Conservation (phyloP, 2,797 vertebrate genomes). For the Peromyscus nudipes region DNA sequence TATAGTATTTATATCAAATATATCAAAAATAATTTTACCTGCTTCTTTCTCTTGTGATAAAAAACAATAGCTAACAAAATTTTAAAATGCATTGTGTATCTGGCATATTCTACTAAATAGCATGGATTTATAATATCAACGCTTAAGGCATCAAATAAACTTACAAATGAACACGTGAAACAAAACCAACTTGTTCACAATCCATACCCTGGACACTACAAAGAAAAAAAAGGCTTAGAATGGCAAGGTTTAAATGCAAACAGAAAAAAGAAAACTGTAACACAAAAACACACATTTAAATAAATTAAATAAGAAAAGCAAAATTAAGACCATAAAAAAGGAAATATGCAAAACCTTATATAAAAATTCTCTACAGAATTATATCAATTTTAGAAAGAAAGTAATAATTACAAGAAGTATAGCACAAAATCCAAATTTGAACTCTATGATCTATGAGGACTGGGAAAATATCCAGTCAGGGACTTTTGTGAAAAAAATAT, state of each 20-base stretch:
- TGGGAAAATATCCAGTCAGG: slow-evolving; percentile 36
- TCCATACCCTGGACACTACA: slow-evolving; percentile 67
- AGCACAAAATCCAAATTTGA: slow-evolving; percentile 51
- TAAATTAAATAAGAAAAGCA: slow-evolving; percentile 39
- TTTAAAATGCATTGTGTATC: slow-evolving; percentile 5
- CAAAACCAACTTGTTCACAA: slow-evolving; percentile 74
- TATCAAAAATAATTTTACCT: slow-evolving; percentile 63
- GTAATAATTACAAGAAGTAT: slow-evolving; percentile 50
- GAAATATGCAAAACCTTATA: slow-evolving; percentile 50
- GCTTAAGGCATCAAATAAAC: slow-evolving; percentile 66
- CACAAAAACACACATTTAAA: slow-evolving; percentile 38
- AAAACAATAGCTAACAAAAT: slow-evolving; percentile 55
- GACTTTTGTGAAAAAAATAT: slow-evolving; percentile 55
- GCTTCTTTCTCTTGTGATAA: background rate
- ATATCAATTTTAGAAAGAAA: slow-evolving; percentile 66
- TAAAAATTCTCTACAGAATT: slow-evolving; percentile 52
- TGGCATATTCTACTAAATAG: slow-evolving; percentile 28
- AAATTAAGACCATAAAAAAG: slow-evolving; percentile 31
- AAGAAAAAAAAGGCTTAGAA: slow-evolving; percentile 57
- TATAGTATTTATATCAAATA: no score
- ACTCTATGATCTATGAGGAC: background rate
- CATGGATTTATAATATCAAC: slow-evolving; percentile 45
- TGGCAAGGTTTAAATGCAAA: slow-evolving; percentile 50
- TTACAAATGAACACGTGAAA: slow-evolving; percentile 70
- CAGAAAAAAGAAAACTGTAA: slow-evolving; percentile 23